Evolutionary conservation across 1,140 invertebrate genomes (phyloP).

Genomic region (Heliconius congener): DNA sequence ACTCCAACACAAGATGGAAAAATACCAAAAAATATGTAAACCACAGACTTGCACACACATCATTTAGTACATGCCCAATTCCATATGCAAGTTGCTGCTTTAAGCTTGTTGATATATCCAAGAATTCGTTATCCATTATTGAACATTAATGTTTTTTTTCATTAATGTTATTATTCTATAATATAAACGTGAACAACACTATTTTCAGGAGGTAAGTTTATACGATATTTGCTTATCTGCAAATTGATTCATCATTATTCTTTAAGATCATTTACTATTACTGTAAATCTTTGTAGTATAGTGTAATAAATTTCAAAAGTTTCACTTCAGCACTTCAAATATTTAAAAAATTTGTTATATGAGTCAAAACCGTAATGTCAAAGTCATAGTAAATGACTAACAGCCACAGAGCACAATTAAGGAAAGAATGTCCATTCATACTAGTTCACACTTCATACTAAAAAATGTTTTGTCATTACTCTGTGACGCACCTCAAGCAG

Average conservation of each 20-base stretch:
- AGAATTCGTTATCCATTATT: slow-evolving; percentile 74
- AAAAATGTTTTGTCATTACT: too few species aligned
- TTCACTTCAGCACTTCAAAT: too few species aligned
- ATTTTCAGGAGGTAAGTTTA: not conserved
- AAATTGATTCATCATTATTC: not conserved
- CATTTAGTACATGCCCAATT: slow-evolving; percentile 95
- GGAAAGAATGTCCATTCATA: too few species aligned
- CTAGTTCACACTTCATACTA: too few species aligned
- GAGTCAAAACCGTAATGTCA: too few species aligned
- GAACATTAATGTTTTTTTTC: not conserved
- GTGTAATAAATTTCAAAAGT: too few species aligned
- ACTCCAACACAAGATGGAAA: slow-evolving; percentile 92
- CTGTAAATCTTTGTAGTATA: not conserved
- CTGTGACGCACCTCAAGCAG: too few species aligned
- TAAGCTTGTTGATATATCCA: slow-evolving; percentile 71
- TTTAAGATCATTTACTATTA: not conserved
- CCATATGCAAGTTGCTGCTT: slow-evolving; percentile 81
- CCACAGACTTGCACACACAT: slow-evolving; percentile 98
- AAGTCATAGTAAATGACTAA: too few species aligned
- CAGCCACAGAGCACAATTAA: too few species aligned
- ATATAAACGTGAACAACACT: not conserved
- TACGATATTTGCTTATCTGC: not conserved
- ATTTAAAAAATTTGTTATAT: too few species aligned
- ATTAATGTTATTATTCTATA: not conserved
- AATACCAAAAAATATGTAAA: slow-evolving; percentile 98